Evolutionary conservation across 1,140 invertebrate genomes (phyloP), one percentile per base, ranked within the genome.

Genomic region (Colletes gigas): DNA sequence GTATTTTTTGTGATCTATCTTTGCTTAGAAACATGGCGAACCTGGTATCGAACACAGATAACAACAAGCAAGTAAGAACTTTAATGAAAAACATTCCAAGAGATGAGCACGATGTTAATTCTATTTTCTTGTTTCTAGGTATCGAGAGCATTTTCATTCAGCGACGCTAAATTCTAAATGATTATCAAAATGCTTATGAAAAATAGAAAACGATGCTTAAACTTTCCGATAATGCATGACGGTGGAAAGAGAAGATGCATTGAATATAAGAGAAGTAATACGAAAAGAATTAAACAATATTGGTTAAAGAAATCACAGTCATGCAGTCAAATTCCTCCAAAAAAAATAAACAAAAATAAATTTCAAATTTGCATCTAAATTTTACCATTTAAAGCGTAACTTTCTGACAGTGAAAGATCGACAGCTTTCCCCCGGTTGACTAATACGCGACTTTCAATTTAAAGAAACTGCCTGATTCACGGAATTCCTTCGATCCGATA

Each of bases 71-170:
- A 60, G 15, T 44, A 52, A 52, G n/a, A 52, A 68, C 1, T 67
- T 50, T 30, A 54, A 59, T 30, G 52, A 68, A 14, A 79, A 17
- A 67, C 60, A 59, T 80, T 65, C 15, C 39, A 50, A 66, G 17
- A 47, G 54, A 19, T 3, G 19, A 30, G 12, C 15, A 55, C 17
- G 15, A 21, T 21, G 21, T 39, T 19, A 9, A 17, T 17, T 66
- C 50, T 39, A 47, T 21, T 9, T 50, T 15, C 6, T 8, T 19
- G 1, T 50, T 50, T 8, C 17, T 47, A 57, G 14, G 8, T 78
- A 70, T 77, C 44, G 12, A 10, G 14, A 50, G 30, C 14, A 63
- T 19, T 21, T 21, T 14, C 14, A 62, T 78, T 60, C 74, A 6
- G 15, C 41, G 41, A 47, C 15, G 41, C 63, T 47, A 47, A 8